Evolutionary conservation across 2,113 vertebrate genomes (phyloP).

Genomic region (Spheniscus mendiculus): DNA sequence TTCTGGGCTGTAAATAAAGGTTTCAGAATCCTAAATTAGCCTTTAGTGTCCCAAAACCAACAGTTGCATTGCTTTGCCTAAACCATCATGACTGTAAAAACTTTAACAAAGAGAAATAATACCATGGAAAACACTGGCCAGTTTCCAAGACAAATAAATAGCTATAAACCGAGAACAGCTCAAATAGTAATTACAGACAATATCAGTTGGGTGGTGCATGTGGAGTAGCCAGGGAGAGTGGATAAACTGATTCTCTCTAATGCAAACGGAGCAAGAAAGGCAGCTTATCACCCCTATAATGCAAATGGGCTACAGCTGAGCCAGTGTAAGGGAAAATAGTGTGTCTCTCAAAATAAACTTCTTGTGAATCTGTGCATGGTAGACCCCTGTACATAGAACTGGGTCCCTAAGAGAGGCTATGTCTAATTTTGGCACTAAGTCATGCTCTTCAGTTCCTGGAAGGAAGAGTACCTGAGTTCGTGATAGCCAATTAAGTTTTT

Average conservation of each 20-base stretch:
- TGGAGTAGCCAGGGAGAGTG: not conserved
- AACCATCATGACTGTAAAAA: not conserved
- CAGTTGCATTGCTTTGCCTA: not conserved
- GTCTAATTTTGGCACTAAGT: not conserved
- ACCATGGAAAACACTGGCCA: slow-evolving; percentile 2
- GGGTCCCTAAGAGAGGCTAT: not conserved
- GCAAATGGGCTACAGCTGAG: fast-evolving
- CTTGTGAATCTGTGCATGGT: not conserved
- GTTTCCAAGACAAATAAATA: slow-evolving; percentile 46
- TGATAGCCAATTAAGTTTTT: not conserved
- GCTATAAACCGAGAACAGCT: not conserved
- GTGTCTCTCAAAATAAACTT: not conserved
- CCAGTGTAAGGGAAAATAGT: fast-evolving
- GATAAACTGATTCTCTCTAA: not conserved
- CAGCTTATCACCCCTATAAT: not conserved
- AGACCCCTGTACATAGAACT: not conserved
- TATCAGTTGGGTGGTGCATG: not conserved
- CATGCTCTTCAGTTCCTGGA: not conserved
- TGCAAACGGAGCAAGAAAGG: not conserved
- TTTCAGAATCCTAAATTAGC: not conserved
- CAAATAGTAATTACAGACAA: slow-evolving; percentile 10
- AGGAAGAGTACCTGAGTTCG: not conserved
- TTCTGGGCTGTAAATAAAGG: not conserved
- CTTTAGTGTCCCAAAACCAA: not conserved
- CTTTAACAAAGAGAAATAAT: not conserved